A percentile compares a stretch with the other conserved stretches of the same genome.
phyloP scores from a whole-genome alignment of 2,113 vertebrate genomes.

The Trinectes maculatus region DNA sequence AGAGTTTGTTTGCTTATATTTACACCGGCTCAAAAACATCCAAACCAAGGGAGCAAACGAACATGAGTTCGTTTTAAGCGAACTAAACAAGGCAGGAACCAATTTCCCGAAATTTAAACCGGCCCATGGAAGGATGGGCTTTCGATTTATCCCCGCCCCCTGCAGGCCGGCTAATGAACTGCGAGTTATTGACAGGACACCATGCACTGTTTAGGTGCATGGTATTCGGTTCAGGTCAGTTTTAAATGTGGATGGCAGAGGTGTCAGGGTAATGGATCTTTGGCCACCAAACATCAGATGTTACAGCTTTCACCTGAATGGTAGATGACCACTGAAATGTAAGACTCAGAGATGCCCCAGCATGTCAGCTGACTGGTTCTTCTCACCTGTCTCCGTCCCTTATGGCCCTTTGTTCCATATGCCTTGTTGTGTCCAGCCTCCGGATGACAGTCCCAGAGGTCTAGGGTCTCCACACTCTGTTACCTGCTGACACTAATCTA shows the following conservation, averaged over 20 bases:
- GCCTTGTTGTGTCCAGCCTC: background rate
- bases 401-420: too few relatives aligned
- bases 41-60: too few relatives aligned
- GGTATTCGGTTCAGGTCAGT: conserved; percentile 27
- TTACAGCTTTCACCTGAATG: conserved; percentile 7
- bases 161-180: conserved; percentile 37
- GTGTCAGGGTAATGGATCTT: conserved; percentile 17
- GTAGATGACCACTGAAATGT: conserved; percentile 11
- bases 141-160: conserved; percentile 25
- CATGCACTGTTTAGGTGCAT: conserved; percentile 39
- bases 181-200: conserved; percentile 47
- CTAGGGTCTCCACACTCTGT: conserved; percentile 41
- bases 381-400: too few relatives aligned
- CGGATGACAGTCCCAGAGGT: conserved; percentile 31
- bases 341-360: background rate
- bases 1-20: too few relatives aligned
- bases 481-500: conserved; percentile 68
- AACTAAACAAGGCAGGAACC: conserved; percentile 25
- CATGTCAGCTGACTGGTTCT: background rate
- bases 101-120: conserved; percentile 42
- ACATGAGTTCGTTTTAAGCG: too few relatives aligned
- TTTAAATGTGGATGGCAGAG: conserved; percentile 12
- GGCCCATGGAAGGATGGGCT: conserved; percentile 5
- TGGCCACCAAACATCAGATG: background rate
- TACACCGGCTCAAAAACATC: too few relatives aligned